Evolutionary conservation across 2,797 vertebrate genomes (phyloP), one percentile per base, ranked within the genome.

Genomic region (Gymnodraco acuticeps): DNA sequence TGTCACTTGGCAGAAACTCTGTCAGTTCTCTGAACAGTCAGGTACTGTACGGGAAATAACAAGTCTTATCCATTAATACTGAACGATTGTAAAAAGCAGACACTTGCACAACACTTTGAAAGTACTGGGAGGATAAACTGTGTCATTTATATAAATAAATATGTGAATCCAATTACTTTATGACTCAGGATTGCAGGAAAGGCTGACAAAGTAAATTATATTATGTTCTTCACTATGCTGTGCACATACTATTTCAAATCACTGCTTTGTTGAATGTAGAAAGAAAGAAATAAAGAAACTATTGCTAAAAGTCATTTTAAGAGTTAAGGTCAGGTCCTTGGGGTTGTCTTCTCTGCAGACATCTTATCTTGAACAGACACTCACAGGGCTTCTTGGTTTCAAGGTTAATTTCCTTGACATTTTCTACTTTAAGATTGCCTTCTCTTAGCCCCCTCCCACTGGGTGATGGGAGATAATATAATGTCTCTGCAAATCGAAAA

Each of bases 291-390:
- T n/a, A n/a, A n/a, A n/a, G 43, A 43, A 73, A 82, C 27, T 71
- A 10, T 42, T 27, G 43, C 47, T 48, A 67, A 73, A 27, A 77
- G 38, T 53, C 11, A 43, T 73, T 82, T 71, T 58, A 68, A 85
- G 60, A 55, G 77, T 80, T 67, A 88, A 46, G 86, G 71, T 87
- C 83, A 83, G 51, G 61, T 80, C 74, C 70, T 64, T 10, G 11
- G 56, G 60, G 68, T 11, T 41, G 27, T 55, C 60, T 79, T 0
- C 6, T 74, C 81, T 63, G n/a, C 43, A 38, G 54, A 19, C 1
- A 2, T 82, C 27, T 72, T 64, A 73, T 80, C 69, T 63, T 58
- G 19, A 58, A 11, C 56, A 79, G 52, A 77, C 16, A 41, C 41
- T 27, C 10, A 70, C 23, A 51, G n/a, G 5, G 19, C 50, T 52